Evolutionary conservation across 2,888 invertebrate genomes (phyloP), one percentile per base, ranked within the genome.

Genomic region (Patella caerulea): DNA sequence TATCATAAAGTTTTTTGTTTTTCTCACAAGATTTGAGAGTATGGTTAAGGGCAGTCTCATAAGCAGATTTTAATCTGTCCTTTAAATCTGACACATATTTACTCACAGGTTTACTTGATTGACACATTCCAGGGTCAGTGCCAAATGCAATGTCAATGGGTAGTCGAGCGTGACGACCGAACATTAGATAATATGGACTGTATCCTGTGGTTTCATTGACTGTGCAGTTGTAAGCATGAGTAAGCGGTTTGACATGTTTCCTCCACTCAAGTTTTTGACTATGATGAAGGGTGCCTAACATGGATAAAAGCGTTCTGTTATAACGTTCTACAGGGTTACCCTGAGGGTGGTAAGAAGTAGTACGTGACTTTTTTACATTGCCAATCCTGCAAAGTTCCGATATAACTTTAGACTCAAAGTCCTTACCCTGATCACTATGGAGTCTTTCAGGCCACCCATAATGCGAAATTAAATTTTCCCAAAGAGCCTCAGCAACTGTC

Each of bases 241-340:
- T 77, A 29, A 79, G 52, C 0, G 72, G 72, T 15, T 52, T 73
- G 14, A 83, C 73, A 72, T 78, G 72, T 24, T 19, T 52, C 53
- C 79, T 82, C 83, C 83, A 81, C 29, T 81, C 79, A 11, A n/a
- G 53, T 54, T 83, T 83, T 65, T 81, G 14, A 14, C 75, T 74
- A 5, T 74, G 73, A 14, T 79, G 65, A 5, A 82, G 71, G 9
- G 80, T 83, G 0, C 76, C 78, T 9, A 80, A 72, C 78, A 82
- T 80, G 53, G 72, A 70, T 19, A 76, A n/a, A 3, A 82, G 71
- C 11, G 76, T 82, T 11, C 79, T 56, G 71, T 83, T 81, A 71
- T 74, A 82, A 45, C 81, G 59, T 65, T 83, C 81, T 29, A 74
- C 70, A 9, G 80, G 83, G 75, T 82, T 84, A 7, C 83, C 81